Conservation (phyloP, 2,888 invertebrate genomes). For the Aphodius granarius region DNA sequence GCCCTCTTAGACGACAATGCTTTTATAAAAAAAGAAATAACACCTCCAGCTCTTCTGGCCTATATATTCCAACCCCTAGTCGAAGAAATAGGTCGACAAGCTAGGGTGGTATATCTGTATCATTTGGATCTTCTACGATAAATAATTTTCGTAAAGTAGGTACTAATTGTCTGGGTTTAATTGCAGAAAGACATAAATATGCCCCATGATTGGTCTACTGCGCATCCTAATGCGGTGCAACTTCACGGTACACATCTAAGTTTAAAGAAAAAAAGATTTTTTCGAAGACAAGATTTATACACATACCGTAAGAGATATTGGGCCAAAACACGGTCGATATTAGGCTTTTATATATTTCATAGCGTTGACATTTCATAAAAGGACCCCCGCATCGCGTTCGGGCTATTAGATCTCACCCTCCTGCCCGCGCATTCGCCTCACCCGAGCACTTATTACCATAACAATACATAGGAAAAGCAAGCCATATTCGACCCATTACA, state of each 20-base stretch:
- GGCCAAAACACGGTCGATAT: neutral
- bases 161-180: no score
- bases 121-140: no score
- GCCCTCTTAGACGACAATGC: neutral
- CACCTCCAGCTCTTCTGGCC: neutral
- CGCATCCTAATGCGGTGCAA: no score
- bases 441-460: neutral
- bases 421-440: neutral
- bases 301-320: no score
- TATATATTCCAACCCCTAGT: neutral
- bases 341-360: neutral
- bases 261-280: no score
- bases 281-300: no score
- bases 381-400: neutral
- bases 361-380: neutral
- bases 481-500: neutral
- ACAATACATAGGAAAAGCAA: neutral
- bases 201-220: no score
- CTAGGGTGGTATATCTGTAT: neutral
- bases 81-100: neutral
- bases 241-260: no score
- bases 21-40: neutral
- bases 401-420: neutral
- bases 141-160: no score
- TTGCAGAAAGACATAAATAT: no score